Evolutionary conservation across 2,888 invertebrate species (phyloP).

Genomic region (Andrena bicolor): DNA sequence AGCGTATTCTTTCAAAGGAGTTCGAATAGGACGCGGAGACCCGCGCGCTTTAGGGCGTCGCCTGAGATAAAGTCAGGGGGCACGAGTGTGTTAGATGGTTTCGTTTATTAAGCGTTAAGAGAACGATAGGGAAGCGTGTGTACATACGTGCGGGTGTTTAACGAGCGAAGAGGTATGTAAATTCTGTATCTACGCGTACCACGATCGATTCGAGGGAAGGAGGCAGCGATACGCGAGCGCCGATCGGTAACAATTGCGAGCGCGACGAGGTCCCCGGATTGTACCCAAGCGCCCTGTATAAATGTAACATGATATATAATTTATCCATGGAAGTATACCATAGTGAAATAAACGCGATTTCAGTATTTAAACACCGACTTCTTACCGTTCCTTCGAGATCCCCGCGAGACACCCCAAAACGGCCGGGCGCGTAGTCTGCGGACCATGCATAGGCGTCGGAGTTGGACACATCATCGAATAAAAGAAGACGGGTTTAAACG

Average conservation of each 20-base stretch:
- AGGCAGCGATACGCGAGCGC: conserved; percentile 16
- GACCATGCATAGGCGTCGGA: neutral
- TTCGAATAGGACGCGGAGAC: neutral
- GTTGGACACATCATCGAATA: too few relatives aligned
- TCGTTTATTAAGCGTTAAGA: conserved; percentile 1
- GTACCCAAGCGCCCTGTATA: conserved; percentile 82
- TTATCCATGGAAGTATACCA: conserved; percentile 83
- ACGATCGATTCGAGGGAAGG: conserved; percentile 28
- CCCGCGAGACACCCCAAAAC: neutral
- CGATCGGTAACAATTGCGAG: conserved; percentile 32
- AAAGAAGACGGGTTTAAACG: too few relatives aligned
- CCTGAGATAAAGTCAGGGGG: neutral
- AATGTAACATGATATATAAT: conserved; percentile 83
- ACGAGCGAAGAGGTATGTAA: conserved; percentile 38
- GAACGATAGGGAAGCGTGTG: conserved; percentile 17
- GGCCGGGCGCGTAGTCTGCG: too few relatives aligned
- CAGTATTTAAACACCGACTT: conserved; percentile 78
- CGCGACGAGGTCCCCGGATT: conserved; percentile 54
- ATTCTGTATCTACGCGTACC: conserved; percentile 35
- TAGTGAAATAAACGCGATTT: conserved; percentile 84
- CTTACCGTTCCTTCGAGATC: conserved; percentile 7
- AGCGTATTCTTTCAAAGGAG: neutral
- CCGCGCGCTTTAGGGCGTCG: neutral
- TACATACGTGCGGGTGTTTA: conserved; percentile 30
- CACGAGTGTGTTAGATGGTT: neutral